These are phyloP conservation scores for Gymnogyps californianus DNA, from an alignment of 2,113 vertebrate species.

Conservation along the genomic window DNA sequence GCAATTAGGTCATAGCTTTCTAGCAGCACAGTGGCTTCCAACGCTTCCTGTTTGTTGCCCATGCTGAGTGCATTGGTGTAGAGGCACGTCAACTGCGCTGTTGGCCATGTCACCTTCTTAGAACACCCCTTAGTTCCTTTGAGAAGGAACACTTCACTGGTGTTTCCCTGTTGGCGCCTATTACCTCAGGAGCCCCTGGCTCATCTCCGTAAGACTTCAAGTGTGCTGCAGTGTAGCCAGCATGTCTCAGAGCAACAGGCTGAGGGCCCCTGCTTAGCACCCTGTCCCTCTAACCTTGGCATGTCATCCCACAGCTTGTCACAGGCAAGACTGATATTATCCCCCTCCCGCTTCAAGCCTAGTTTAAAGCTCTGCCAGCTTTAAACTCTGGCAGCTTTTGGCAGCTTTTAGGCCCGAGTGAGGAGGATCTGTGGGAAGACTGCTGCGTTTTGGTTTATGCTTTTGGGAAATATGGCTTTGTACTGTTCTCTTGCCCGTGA, in stretches of 20 bases:
- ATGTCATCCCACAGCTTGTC: neutral
- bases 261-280: neutral
- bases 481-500: neutral
- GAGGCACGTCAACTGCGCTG: neutral
- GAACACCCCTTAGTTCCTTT: neutral
- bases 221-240: neutral
- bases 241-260: too few species aligned
- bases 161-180: neutral
- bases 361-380: neutral
- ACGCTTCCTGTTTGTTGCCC: neutral
- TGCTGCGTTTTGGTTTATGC: neutral
- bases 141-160: neutral
- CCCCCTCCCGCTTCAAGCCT: neutral
- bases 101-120: neutral
- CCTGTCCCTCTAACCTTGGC: neutral
- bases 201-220: neutral
- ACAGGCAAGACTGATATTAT: neutral
- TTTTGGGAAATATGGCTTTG: neutral
- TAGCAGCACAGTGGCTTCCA: neutral
- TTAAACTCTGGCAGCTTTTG: neutral
- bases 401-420: neutral
- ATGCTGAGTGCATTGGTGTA: neutral
- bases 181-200: neutral
- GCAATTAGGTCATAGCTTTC: neutral
- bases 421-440: neutral